These are phyloP conservation scores for Falco naumanni DNA, from an alignment of 2,797 vertebrate genomes.

Conservation along the genomic window DNA sequence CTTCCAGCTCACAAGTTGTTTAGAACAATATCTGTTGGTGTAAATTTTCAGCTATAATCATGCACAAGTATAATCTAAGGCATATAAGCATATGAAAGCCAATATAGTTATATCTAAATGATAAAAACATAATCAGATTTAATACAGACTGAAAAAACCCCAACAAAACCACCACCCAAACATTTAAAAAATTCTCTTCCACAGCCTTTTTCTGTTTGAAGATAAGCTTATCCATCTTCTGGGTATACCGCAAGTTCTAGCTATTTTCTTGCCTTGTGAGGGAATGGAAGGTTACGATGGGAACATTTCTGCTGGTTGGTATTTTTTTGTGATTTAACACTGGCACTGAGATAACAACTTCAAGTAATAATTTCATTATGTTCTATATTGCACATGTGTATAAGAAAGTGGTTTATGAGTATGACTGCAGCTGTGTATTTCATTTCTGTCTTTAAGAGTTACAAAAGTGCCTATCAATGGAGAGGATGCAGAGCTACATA, in stretches of 20 bases:
- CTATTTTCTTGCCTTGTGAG: background rate
- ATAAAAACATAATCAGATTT: background rate
- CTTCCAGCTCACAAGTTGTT: background rate
- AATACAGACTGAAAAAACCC: rapidly evolving
- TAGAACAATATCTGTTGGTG: background rate
- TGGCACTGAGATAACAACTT: background rate
- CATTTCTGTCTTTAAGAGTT: background rate
- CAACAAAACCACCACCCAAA: background rate
- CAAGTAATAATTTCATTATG: background rate
- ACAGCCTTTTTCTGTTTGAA: background rate
- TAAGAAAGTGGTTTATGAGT: background rate
- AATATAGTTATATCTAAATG: background rate
- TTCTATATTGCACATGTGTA: background rate
- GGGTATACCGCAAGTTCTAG: background rate
- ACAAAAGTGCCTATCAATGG: background rate
- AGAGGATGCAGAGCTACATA: background rate
- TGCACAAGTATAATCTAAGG: background rate
- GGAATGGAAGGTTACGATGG: background rate
- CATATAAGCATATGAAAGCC: background rate
- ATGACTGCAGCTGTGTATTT: background rate
- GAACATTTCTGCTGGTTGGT: background rate
- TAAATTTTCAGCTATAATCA: background rate
- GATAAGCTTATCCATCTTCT: background rate
- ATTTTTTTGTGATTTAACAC: background rate
- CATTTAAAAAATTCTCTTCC: background rate